Percentiles rank a stretch among this genome's conserved stretches.
Conservation (phyloP, 2,888 invertebrate genomes). For the Sthenelais limicola region DNA sequence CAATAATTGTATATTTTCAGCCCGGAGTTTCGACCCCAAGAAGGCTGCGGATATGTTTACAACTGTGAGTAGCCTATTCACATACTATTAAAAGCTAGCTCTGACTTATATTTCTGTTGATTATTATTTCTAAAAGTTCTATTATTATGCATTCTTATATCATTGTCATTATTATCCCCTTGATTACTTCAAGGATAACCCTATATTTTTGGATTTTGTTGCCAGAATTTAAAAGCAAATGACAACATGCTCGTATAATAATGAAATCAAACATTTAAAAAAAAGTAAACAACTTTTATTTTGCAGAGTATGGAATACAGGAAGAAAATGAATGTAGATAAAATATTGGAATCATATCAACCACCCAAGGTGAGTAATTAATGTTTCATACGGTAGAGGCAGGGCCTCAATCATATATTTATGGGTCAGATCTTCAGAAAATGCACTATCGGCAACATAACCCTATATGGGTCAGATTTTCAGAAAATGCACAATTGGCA, state of each 20-base stretch:
- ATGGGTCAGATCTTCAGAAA: too few relatives aligned
- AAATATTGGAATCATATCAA: conserved; percentile 54
- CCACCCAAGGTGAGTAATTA: conserved; percentile 63
- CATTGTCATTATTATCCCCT: too few relatives aligned
- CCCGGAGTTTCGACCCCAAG: conserved; percentile 46
- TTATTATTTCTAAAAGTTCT: too few relatives aligned
- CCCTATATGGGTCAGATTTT: too few relatives aligned
- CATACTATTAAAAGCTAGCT: not conserved
- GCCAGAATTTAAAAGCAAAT: not conserved
- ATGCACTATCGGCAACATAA: too few relatives aligned
- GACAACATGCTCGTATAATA: not conserved
- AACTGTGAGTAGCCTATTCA: conserved; percentile 40
- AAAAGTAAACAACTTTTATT: conserved; percentile 6
- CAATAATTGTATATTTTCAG: conserved; percentile 41
- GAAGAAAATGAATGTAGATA: conserved; percentile 47
- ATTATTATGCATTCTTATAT: not conserved
- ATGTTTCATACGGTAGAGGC: too few relatives aligned
- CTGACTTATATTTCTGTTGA: too few relatives aligned
- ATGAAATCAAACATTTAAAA: not conserved
- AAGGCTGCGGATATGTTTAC: conserved; percentile 50
- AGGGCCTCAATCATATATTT: too few relatives aligned
- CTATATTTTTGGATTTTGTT: not conserved
- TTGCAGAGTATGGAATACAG: conserved; percentile 48
- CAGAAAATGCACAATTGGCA: not conserved
- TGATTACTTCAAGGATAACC: too few relatives aligned